Conservation (phyloP, 1,140 invertebrate species). For the Gryon sp. region DNA sequence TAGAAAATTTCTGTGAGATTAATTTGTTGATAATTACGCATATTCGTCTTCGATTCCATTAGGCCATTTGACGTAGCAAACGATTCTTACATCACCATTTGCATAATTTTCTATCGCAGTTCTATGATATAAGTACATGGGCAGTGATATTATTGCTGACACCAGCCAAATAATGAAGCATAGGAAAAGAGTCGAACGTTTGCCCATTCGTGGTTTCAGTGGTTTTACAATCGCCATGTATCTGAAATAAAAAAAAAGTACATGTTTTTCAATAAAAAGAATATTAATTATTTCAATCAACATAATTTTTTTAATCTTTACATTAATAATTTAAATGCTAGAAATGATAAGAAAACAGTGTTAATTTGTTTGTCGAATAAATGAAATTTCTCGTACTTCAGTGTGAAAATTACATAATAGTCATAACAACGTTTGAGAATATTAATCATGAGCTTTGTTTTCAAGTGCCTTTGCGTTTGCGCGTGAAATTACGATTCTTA, state of each 20-base stretch:
- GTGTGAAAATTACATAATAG: slow-evolving; percentile 36
- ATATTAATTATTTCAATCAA: too few species aligned
- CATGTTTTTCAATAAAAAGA: slow-evolving; percentile 1
- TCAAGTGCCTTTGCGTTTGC: slow-evolving; percentile 12
- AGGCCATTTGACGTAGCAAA: slow-evolving; percentile 91
- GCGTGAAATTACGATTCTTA: slow-evolving; percentile 37
- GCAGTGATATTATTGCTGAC: slow-evolving; percentile 87
- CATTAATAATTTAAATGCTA: too few species aligned
- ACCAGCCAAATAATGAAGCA: slow-evolving; percentile 90
- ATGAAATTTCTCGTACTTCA: neutral
- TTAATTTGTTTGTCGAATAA: slow-evolving; percentile 8
- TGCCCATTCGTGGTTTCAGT: slow-evolving; percentile 90
- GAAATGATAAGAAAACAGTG: slow-evolving; percentile 15
- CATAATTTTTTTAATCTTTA: too few species aligned
- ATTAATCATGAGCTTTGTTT: slow-evolving; percentile 31
- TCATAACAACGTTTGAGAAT: slow-evolving; percentile 19
- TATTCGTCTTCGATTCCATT: slow-evolving; percentile 87
- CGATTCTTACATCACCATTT: slow-evolving; percentile 83
- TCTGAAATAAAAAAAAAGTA: slow-evolving; percentile 79
- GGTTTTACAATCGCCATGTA: slow-evolving; percentile 97
- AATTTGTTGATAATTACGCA: slow-evolving; percentile 85
- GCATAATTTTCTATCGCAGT: slow-evolving; percentile 82
- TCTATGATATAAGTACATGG: slow-evolving; percentile 90
- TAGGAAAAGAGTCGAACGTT: slow-evolving; percentile 88
- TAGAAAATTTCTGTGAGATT: too few species aligned